These are phyloP conservation scores for Patella ulyssiponensis DNA, from an alignment of 2,888 invertebrate species.

Conservation along the genomic window DNA sequence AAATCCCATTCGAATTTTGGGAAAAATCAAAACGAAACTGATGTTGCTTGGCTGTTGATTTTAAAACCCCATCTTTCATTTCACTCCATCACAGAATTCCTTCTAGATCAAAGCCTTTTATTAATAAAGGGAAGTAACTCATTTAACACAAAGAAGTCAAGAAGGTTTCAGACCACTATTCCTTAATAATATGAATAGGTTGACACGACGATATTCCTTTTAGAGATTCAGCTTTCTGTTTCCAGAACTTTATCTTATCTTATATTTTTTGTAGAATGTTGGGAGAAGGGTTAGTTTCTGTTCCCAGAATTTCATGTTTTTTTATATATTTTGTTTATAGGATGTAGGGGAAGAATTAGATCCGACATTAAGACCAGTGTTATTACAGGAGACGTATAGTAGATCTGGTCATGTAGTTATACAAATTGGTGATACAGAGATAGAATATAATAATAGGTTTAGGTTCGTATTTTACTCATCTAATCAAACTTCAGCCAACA, in stretches of 20 bases:
- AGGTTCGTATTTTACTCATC: constrained; percentile 47
- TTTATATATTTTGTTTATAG: constrained; percentile 41
- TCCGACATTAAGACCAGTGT: constrained; percentile 68
- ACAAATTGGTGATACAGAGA: constrained; percentile 71
- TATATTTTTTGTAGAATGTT: background rate
- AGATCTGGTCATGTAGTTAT: constrained; percentile 67
- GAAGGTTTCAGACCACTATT: too few relatives aligned
- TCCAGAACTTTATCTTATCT: background rate
- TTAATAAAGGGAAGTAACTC: too few relatives aligned
- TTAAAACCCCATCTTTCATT: too few relatives aligned
- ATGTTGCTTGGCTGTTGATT: too few relatives aligned
- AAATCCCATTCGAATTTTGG: too few relatives aligned
- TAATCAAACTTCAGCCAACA: too few relatives aligned
- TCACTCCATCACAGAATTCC: too few relatives aligned
- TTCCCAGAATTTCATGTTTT: background rate
- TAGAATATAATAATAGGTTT: constrained; percentile 71
- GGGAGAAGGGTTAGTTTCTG: background rate
- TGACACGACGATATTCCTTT: too few relatives aligned
- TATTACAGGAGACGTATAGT: constrained; percentile 67
- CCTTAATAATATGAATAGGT: too few relatives aligned
- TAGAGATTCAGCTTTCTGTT: background rate
- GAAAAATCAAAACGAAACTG: too few relatives aligned
- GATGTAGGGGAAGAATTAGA: constrained; percentile 70
- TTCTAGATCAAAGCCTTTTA: too few relatives aligned
- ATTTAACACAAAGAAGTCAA: too few relatives aligned